Percentiles rank a stretch among this genome's conserved stretches.
Evolutionary conservation across 2,888 invertebrate genomes (phyloP).

Genomic region (Thecophora atra): DNA sequence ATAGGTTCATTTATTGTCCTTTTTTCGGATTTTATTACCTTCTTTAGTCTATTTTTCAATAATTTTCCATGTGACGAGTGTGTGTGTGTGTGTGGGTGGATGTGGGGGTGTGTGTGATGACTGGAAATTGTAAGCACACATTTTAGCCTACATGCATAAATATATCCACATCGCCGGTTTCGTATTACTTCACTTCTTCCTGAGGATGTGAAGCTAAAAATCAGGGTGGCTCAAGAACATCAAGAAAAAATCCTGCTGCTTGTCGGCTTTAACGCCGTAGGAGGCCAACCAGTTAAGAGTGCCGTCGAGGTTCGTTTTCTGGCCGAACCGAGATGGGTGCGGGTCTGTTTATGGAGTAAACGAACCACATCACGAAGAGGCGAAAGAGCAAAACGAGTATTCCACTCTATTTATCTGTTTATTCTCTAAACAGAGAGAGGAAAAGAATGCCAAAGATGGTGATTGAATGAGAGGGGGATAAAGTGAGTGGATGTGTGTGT

Average conservation of each 20-base stretch:
- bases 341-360: not conserved
- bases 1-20: too few relatives aligned
- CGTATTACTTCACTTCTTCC: not conserved
- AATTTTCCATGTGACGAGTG: not conserved
- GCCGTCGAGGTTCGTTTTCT: not conserved
- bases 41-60: not conserved
- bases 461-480: too few relatives aligned
- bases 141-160: not conserved
- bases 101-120: not conserved
- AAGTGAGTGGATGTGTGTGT: too few relatives aligned
- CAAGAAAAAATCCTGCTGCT: not conserved
- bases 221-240: not conserved
- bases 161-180: not conserved
- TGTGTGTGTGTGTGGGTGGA: not conserved
- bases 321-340: not conserved
- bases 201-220: not conserved
- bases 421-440: too few relatives aligned
- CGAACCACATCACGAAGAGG: not conserved
- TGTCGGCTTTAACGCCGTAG: not conserved
- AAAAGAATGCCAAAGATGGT: too few relatives aligned
- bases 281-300: not conserved
- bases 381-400: not conserved
- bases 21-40: constrained; percentile 1
- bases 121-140: not conserved
- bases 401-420: too few relatives aligned